Evolutionary conservation across 2,113 vertebrate genomes (phyloP).

Genomic region (Abramis brama): DNA sequence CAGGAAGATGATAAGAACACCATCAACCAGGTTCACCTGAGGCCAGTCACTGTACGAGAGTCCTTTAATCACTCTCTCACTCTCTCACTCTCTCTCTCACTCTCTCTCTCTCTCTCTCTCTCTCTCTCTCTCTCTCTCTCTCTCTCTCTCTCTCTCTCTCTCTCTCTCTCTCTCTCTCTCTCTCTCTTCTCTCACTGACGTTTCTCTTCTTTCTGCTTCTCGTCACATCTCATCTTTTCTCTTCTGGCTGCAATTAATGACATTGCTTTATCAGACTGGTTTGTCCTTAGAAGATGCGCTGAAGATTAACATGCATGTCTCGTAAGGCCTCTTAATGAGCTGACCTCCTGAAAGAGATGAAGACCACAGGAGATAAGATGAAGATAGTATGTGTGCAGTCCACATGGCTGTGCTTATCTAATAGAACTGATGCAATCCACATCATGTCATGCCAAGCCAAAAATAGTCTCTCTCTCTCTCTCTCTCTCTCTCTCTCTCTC

Average conservation of each 20-base stretch:
- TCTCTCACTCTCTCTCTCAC: conserved; percentile 4
- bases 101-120: background rate
- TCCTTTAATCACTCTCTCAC: conserved; percentile 34
- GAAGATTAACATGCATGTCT: conserved; percentile 27
- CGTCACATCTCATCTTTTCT: conserved; percentile 6
- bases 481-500: conserved; percentile 28
- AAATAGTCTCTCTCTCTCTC: conserved; percentile 50
- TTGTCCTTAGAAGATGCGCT: conserved; percentile 9
- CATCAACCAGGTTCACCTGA: conserved; percentile 41
- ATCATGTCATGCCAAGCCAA: conserved; percentile 30
- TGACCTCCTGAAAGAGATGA: conserved; percentile 41
- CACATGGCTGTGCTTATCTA: conserved; percentile 48
- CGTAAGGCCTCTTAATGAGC: conserved; percentile 32
- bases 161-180: background rate
- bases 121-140: background rate
- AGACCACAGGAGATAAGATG: conserved; percentile 23
- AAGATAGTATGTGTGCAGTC: conserved; percentile 31
- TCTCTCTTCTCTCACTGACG: background rate
- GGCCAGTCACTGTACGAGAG: conserved; percentile 13
- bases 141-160: conserved; percentile 12
- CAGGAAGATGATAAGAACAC: conserved; percentile 49
- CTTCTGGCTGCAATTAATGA: conserved; percentile 41
- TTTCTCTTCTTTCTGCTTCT: background rate
- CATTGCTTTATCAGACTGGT: conserved; percentile 38
- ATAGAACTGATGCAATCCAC: conserved; percentile 50